These are phyloP conservation scores for Kryptolebias marmoratus DNA, from an alignment of 2,113 vertebrate species.

Conservation along the genomic window DNA sequence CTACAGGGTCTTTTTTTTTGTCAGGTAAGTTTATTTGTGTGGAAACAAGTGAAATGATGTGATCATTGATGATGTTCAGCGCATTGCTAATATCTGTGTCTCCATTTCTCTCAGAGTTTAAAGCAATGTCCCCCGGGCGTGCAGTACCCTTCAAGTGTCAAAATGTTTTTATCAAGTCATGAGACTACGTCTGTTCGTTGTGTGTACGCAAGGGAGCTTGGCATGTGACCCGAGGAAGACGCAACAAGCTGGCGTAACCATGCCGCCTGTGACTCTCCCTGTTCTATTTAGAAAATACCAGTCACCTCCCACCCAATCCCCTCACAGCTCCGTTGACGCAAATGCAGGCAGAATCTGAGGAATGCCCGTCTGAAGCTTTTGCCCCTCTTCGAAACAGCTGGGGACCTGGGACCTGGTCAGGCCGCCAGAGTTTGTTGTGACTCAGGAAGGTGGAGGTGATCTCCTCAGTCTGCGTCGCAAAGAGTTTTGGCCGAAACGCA, in stretches of 20 bases:
- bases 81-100: slow-evolving; percentile 7
- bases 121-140: slow-evolving; percentile 50
- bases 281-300: slow-evolving; percentile 68
- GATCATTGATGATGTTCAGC: not conserved
- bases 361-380: slow-evolving; percentile 75
- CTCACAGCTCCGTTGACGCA: slow-evolving; percentile 66
- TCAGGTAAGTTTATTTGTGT: slow-evolving; percentile 12
- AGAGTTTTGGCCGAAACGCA: slow-evolving; percentile 5
- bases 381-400: slow-evolving; percentile 53
- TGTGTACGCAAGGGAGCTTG: slow-evolving; percentile 57
- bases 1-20: not conserved
- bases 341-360: slow-evolving; percentile 77
- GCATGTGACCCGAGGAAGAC: slow-evolving; percentile 73
- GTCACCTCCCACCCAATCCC: slow-evolving; percentile 67
- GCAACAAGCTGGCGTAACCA: slow-evolving; percentile 70
- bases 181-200: slow-evolving; percentile 60
- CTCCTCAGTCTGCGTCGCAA: not conserved
- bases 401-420: not conserved
- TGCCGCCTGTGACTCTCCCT: slow-evolving; percentile 60
- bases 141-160: slow-evolving; percentile 45
- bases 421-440: slow-evolving; percentile 29
- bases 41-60: slow-evolving; percentile 3
- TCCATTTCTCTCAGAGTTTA: slow-evolving; percentile 12
- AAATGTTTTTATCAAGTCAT: slow-evolving; percentile 65
- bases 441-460: slow-evolving; percentile 19